A percentile compares a stretch with the other conserved stretches of the same genome.
Conservation (phyloP, 2,113 vertebrate genomes). For the Oncorhynchus mykiss region DNA sequence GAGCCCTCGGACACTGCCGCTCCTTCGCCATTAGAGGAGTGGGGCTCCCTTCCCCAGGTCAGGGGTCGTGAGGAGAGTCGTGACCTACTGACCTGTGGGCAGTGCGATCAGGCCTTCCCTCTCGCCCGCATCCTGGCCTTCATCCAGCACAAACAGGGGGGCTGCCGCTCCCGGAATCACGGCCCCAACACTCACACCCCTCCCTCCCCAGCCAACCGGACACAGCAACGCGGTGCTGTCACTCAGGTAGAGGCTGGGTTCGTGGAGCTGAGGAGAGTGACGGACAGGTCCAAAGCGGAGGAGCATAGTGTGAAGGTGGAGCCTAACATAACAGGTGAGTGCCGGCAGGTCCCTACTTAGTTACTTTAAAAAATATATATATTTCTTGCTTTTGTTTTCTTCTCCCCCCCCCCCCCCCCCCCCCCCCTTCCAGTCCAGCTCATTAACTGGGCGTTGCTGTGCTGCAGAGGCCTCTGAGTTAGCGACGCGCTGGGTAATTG, state of each 20-base stretch:
- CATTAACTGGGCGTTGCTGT: constrained; percentile 78
- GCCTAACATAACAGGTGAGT: constrained; percentile 69
- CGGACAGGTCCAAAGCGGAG: constrained; percentile 56
- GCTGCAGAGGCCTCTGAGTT: constrained; percentile 68
- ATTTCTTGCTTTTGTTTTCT: constrained; percentile 24
- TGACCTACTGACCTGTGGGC: constrained; percentile 78
- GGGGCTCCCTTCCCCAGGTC: constrained; percentile 22
- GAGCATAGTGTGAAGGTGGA: constrained; percentile 62
- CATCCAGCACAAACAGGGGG: constrained; percentile 80
- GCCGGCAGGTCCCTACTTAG: constrained; percentile 69
- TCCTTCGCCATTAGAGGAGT: constrained; percentile 33
- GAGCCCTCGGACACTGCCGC: constrained; percentile 27
- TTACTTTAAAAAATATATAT: constrained; percentile 36
- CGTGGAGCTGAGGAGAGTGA: constrained; percentile 67
- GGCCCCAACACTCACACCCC: constrained; percentile 49
- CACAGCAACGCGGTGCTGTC: constrained; percentile 6
- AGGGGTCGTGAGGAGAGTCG: constrained; percentile 36
- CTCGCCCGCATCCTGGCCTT: constrained; percentile 78
- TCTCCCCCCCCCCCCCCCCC: not conserved
- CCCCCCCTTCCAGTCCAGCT: constrained; percentile 64
- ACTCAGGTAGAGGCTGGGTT: constrained; percentile 54
- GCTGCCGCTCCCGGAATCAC: constrained; percentile 50
- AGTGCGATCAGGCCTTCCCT: constrained; percentile 77
- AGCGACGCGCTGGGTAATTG: constrained; percentile 76
- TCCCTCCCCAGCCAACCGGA: constrained; percentile 68